Conservation (phyloP, 1,140 invertebrate genomes). For the Ostrea edulis region DNA sequence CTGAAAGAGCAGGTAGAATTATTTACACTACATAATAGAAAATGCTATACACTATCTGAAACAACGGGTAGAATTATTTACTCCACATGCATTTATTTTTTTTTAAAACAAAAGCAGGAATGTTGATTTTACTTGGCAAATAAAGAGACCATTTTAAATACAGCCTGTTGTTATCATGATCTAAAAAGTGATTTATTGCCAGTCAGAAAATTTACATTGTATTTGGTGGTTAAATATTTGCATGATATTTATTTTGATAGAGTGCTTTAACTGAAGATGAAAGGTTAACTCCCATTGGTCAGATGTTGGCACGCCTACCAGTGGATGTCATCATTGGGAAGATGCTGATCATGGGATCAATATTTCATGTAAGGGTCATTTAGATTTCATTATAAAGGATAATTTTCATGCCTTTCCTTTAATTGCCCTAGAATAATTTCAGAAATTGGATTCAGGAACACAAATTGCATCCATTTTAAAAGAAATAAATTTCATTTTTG, state of each 20-base stretch:
- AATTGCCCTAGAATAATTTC: too few species aligned
- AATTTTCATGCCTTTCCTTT: neutral
- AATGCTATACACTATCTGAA: conserved; percentile 92
- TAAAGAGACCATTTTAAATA: too few species aligned
- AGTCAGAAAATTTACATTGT: neutral
- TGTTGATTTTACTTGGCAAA: too few species aligned
- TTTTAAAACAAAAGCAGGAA: too few species aligned
- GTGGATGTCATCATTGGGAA: conserved; percentile 97
- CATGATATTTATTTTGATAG: conserved; percentile 80
- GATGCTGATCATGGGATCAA: conserved; percentile 95
- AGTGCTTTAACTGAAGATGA: conserved; percentile 91
- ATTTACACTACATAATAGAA: too few species aligned
- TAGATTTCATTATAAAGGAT: neutral
- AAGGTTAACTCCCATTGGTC: conserved; percentile 93
- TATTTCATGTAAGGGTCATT: conserved; percentile 83
- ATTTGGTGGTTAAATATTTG: conserved; percentile 42
- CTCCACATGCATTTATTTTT: too few species aligned
- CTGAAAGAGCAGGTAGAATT: too few species aligned
- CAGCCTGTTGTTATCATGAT: too few species aligned
- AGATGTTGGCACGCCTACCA: conserved; percentile 92
- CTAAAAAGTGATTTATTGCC: neutral
- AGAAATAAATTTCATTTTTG: too few species aligned
- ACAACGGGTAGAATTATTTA: conserved; percentile 85
- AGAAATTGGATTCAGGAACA: too few species aligned
- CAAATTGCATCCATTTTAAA: too few species aligned